Conservation (phyloP, 2,797 vertebrate species). For the Cirrhinus mrigala region DNA sequence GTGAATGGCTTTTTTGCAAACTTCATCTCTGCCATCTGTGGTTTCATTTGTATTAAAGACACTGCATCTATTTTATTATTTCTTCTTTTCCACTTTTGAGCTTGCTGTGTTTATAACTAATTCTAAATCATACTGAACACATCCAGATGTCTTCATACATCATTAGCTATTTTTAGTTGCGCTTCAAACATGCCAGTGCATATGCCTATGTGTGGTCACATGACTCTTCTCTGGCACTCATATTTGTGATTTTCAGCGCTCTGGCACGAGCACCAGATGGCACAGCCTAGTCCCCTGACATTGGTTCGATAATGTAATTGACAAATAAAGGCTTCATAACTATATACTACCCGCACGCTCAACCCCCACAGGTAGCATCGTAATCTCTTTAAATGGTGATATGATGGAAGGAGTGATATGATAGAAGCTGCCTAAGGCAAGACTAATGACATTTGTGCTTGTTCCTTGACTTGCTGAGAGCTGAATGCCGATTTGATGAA, state of each 20-base stretch:
- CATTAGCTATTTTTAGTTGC: conserved; percentile 7
- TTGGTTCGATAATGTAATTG: conserved; percentile 26
- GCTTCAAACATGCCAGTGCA: not conserved
- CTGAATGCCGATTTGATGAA: conserved; percentile 2
- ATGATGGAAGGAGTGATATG: not conserved
- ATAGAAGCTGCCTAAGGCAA: conserved; percentile 25
- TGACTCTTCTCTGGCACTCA: conserved; percentile 38
- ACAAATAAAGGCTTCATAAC: conserved; percentile 39
- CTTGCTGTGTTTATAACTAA: not conserved
- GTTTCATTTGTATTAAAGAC: conserved; percentile 65
- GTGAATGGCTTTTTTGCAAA: conserved; percentile 72
- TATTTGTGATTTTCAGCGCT: conserved; percentile 5
- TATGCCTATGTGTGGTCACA: not conserved
- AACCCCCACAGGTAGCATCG: conserved; percentile 11
- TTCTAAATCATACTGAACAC: not conserved
- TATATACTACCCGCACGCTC: not conserved
- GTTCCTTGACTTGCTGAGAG: not conserved
- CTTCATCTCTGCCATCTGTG: conserved; percentile 71
- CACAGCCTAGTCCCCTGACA: conserved; percentile 45
- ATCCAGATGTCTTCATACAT: not conserved
- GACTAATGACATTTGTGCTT: conserved; percentile 1
- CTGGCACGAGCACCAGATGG: conserved; percentile 63
- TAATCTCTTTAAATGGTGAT: conserved; percentile 19
- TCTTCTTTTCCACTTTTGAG: not conserved
- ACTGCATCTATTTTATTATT: conserved; percentile 66